Conservation (phyloP, 2,888 invertebrate species). For the Morpho achilles region DNA sequence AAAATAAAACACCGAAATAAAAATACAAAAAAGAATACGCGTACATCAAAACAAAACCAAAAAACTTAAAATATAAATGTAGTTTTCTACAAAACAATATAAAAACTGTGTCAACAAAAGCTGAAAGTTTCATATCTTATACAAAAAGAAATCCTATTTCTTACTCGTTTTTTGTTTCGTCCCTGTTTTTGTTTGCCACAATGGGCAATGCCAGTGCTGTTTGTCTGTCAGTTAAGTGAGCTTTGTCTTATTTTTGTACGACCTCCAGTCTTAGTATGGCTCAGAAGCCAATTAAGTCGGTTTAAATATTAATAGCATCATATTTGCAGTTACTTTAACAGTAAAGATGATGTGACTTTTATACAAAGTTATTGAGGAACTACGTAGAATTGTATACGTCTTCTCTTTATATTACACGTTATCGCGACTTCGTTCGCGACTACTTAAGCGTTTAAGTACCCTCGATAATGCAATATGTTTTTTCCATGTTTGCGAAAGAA, state of each 20-base stretch:
- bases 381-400: no score
- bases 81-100: conserved; percentile 1
- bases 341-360: conserved; percentile 3
- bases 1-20: no score
- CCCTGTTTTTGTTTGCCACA: conserved; percentile 23
- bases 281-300: conserved; percentile 19
- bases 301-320: conserved; percentile 21
- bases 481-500: no score
- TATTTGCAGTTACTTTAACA: conserved; percentile 6
- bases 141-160: conserved; percentile 6
- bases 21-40: no score
- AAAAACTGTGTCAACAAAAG: conserved; percentile 9
- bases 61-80: not conserved
- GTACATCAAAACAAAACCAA: not conserved
- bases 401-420: no score
- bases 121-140: conserved; percentile 4
- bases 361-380: no score
- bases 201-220: conserved; percentile 14
- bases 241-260: conserved; percentile 26
- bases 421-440: no score
- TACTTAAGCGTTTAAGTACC: no score
- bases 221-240: conserved; percentile 20
- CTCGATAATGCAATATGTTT: no score
- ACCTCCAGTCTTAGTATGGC: conserved; percentile 13
- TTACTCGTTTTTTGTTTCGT: conserved; percentile 16